Conservation (phyloP, 1,140 invertebrate species). For the Popillia japonica region DNA sequence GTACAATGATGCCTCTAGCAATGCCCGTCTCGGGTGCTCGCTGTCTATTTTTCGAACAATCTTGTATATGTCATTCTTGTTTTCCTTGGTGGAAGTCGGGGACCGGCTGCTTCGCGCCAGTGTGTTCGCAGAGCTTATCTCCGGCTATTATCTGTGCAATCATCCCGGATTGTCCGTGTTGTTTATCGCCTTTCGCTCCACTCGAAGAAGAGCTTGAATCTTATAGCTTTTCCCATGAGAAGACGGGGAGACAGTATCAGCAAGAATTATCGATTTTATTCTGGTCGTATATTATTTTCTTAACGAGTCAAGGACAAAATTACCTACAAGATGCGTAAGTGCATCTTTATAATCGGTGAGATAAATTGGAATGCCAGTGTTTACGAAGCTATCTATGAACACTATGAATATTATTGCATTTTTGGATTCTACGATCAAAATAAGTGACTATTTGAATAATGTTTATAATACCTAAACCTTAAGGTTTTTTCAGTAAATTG, state of each 20-base stretch:
- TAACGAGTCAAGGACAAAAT: neutral
- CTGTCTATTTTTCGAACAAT: slow-evolving; percentile 19
- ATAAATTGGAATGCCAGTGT: too few relatives aligned
- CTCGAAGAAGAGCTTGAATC: neutral
- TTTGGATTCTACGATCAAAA: too few relatives aligned
- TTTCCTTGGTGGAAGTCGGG: neutral
- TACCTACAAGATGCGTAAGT: too few relatives aligned
- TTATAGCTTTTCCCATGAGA: neutral
- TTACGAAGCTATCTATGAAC: too few relatives aligned
- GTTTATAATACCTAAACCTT: too few relatives aligned
- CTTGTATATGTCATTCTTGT: slow-evolving; percentile 28
- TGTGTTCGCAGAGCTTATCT: slow-evolving; percentile 24
- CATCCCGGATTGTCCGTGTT: slow-evolving; percentile 14
- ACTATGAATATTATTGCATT: too few relatives aligned
- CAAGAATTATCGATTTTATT: neutral
- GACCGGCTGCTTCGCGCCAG: neutral
- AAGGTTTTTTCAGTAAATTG: too few relatives aligned
- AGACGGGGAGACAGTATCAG: neutral
- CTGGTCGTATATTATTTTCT: neutral
- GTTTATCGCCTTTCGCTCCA: slow-evolving; percentile 24
- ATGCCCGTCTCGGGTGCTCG: neutral
- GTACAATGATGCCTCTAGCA: neutral
- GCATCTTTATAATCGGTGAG: too few relatives aligned
- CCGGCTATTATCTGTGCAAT: slow-evolving; percentile 20
- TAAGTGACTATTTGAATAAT: too few relatives aligned